Evolutionary conservation across 2,113 vertebrate genomes (phyloP).

Genomic region (Paralichthys olivaceus): DNA sequence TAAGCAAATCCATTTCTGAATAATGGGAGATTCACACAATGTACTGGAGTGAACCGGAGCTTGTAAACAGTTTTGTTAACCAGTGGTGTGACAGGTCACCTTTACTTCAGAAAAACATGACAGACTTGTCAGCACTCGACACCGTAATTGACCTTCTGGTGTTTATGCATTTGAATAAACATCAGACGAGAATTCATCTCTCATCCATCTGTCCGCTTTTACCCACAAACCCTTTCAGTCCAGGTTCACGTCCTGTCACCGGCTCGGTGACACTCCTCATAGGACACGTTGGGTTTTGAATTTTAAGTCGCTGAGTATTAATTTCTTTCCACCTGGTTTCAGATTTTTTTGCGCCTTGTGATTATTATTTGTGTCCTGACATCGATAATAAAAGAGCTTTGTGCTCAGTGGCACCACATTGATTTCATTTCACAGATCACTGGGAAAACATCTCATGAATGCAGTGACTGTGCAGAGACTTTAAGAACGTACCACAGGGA

Average conservation of each 20-base stretch:
- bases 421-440: conserved; percentile 35
- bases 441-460: conserved; percentile 4
- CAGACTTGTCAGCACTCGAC: neutral
- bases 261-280: neutral
- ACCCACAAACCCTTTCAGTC: neutral
- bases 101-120: conserved; percentile 10
- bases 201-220: conserved; percentile 23
- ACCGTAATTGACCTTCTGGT: conserved; percentile 25
- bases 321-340: conserved; percentile 1
- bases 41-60: no score
- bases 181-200: neutral
- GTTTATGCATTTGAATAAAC: conserved; percentile 35
- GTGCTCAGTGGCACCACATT: neutral
- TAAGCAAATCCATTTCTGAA: neutral
- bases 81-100: conserved; percentile 29
- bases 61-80: conserved; percentile 18
- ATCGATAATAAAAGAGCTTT: conserved; percentile 11
- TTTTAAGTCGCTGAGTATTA: neutral
- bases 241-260: neutral
- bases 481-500: no score
- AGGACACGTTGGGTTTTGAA: neutral
- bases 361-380: neutral
- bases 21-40: neutral
- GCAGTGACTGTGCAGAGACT: neutral
- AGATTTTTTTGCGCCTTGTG: neutral